Evolutionary conservation across 2,888 invertebrate species (phyloP), one percentile per base, ranked within the genome.

Genomic region (Phyto melanocephala): DNA sequence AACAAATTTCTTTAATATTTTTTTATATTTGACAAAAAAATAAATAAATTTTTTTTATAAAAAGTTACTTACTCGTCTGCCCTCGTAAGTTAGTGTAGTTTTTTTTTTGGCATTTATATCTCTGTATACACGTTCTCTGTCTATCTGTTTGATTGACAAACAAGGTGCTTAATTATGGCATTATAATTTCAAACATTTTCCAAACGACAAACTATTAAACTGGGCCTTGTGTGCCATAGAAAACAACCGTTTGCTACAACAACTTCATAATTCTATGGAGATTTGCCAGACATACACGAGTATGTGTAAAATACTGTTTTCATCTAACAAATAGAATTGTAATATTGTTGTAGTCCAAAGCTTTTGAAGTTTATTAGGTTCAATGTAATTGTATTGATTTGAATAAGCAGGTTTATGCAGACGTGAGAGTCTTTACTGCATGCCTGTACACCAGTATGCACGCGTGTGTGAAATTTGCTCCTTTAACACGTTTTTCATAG

Each of bases 81-180:
- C n/a, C n/a, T n/a, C n/a, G n/a, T n/a, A n/a, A n/a, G n/a, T n/a
- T n/a, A n/a, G n/a, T n/a, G n/a, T n/a, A 22, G 22, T 50, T 13
- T 2, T 13, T 40, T 13, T 40, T 11, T 2, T 50, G 22, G 11
- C 11, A 3, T 50, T 22, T 22, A 37, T 20, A 11, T 10, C 2
- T 8, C 0, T 40, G n/a, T n/a, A 6, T 24, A 52, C 22, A 40
- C 6, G 22, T 47, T 50, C 22, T 2, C 5, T 24, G 17, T 50
- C 8, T 22, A 13, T 58, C 47, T 50, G 20, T 42, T 7, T 65
- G 78, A 79, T 79, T 78, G 81, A 74, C 81, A 78, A 62, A 65
- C 77, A 75, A 78, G 81, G 78, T 81, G 74, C 70, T 81, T 81
- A 81, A 81, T 81, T 78, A 78, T 75, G 74, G 74, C 68, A 75